These are phyloP conservation scores for Phthorimaea operculella DNA, from an alignment of 1,140 invertebrate species.

Conservation along the genomic window DNA sequence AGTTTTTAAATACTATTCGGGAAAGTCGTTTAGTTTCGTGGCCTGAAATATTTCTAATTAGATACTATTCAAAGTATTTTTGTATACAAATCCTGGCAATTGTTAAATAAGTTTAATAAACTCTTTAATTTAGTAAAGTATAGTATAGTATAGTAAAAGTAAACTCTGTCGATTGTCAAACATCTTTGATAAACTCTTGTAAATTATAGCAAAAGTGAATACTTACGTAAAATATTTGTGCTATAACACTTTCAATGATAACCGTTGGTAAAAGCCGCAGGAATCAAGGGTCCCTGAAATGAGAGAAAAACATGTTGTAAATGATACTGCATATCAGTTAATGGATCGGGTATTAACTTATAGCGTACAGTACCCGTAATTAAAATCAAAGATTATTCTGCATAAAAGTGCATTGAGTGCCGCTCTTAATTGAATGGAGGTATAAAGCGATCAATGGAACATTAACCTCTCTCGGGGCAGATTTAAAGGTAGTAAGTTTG, in stretches of 20 bases:
- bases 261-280: conserved; percentile 93
- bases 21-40: no score
- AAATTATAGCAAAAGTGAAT: conserved; percentile 23
- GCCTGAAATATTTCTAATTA: no score
- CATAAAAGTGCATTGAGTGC: not conserved
- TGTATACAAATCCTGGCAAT: no score
- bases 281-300: conserved; percentile 89
- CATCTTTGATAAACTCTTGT: no score
- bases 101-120: no score
- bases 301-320: conserved; percentile 30
- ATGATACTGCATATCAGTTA: not conserved
- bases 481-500: conserved; percentile 63
- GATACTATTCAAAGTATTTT: no score
- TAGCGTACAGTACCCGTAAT: not conserved
- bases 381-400: not conserved
- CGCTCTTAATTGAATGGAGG: conserved; percentile 48
- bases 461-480: conserved; percentile 55
- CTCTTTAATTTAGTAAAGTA: no score
- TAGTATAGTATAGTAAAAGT: conserved; percentile 8
- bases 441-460: conserved; percentile 46
- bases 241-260: conserved; percentile 85
- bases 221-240: conserved; percentile 67
- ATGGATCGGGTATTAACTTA: no score
- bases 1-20: no score
- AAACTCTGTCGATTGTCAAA: no score